These are phyloP conservation scores for Neuroterus valhalla DNA, from an alignment of 1,140 invertebrate genomes.

Conservation along the genomic window DNA sequence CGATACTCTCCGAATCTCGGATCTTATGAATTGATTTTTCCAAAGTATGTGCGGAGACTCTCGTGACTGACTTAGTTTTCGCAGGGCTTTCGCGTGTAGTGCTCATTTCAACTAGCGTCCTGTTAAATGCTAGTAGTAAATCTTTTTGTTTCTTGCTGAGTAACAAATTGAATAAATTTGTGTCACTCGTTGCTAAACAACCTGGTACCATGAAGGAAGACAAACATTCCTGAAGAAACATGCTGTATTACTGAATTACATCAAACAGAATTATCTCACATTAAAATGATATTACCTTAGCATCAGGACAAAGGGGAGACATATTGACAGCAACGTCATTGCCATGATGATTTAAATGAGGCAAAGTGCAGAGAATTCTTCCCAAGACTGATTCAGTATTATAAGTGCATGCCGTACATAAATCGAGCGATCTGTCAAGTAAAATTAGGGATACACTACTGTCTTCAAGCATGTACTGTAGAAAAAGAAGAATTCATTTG, in stretches of 20 bases:
- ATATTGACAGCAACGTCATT: slow-evolving; percentile 82
- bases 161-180: slow-evolving; percentile 73
- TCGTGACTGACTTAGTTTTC: slow-evolving; percentile 62
- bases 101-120: slow-evolving; percentile 75
- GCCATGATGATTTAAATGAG: slow-evolving; percentile 79
- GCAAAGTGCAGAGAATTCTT: slow-evolving; percentile 78
- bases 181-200: slow-evolving; percentile 66
- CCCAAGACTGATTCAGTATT: slow-evolving; percentile 80
- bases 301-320: slow-evolving; percentile 76
- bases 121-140: slow-evolving; percentile 76
- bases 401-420: slow-evolving; percentile 78
- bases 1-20: slow-evolving; percentile 55
- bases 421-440: slow-evolving; percentile 81
- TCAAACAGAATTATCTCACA: too few relatives aligned
- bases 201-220: slow-evolving; percentile 64
- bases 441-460: slow-evolving; percentile 79
- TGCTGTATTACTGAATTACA: slow-evolving; percentile 19
- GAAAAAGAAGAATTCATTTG: slow-evolving; percentile 53
- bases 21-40: slow-evolving; percentile 73
- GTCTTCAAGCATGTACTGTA: slow-evolving; percentile 38
- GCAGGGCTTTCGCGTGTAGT: slow-evolving; percentile 63
- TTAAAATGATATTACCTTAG: slow-evolving; percentile 78
- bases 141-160: slow-evolving; percentile 79
- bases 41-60: slow-evolving; percentile 77
- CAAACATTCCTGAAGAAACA: slow-evolving; percentile 55